Evolutionary conservation across 1,140 invertebrate genomes (phyloP).

Genomic region (Cydia strobilella): DNA sequence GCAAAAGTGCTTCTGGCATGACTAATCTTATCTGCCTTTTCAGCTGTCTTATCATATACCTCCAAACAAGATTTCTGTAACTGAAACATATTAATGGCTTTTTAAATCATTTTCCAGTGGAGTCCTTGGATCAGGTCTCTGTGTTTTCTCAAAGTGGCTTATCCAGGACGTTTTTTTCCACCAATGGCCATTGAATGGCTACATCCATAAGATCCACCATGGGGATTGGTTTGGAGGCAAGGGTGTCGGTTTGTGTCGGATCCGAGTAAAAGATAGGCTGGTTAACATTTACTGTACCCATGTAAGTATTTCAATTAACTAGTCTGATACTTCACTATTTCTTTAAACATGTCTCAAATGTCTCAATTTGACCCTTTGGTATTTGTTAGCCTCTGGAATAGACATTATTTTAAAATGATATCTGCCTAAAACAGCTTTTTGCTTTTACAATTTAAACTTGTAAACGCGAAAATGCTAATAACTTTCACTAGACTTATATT

Average conservation of each 20-base stretch:
- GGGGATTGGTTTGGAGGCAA: constrained; percentile 99
- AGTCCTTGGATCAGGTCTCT: constrained; percentile 94
- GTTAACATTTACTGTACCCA: constrained; percentile 96
- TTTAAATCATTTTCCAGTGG: constrained; percentile 83
- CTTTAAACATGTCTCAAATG: no score
- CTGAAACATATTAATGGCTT: background rate
- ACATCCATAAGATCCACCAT: constrained; percentile 97
- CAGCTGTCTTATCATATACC: no score
- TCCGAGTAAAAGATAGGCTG: constrained; percentile 84
- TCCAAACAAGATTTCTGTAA: no score
- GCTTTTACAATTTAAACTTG: no score
- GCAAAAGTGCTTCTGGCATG: no score
- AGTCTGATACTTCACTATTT: background rate
- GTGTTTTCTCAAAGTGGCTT: constrained; percentile 93
- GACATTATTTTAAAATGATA: no score
- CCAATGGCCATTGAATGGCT: constrained; percentile 97
- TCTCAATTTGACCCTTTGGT: no score
- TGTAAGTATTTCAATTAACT: constrained; percentile 82
- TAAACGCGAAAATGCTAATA: no score
- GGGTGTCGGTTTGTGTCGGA: constrained; percentile 93
- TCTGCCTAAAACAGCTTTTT: no score
- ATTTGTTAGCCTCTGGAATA: no score
- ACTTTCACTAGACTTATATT: no score
- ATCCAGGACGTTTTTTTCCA: constrained; percentile 95
- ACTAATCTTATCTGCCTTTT: no score